phyloP scores from a whole-genome alignment of 2,888 invertebrate species.

The Drosophila helvetica region DNA sequence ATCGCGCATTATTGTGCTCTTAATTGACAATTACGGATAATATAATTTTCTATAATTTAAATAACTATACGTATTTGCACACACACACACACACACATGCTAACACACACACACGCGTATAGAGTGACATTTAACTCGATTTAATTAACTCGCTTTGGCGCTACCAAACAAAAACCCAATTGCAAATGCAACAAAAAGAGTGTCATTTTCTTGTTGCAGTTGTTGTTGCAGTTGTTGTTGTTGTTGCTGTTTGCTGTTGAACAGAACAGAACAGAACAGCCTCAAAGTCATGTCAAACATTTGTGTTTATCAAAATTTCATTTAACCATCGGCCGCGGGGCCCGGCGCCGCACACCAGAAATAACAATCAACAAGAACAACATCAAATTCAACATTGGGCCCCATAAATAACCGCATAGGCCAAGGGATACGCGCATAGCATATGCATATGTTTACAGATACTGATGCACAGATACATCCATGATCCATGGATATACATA shows the following conservation, averaged over 20 bases:
- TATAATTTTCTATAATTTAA: slow-evolving; percentile 51
- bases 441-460: slow-evolving; percentile 35
- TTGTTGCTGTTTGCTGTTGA: too few relatives aligned
- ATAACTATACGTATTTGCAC: slow-evolving; percentile 28
- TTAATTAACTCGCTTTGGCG: slow-evolving; percentile 39
- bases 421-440: slow-evolving; percentile 8
- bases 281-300: slow-evolving; percentile 56
- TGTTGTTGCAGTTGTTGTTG: not conserved
- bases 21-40: slow-evolving; percentile 43
- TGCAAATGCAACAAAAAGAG: not conserved
- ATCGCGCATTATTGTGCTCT: slow-evolving; percentile 8
- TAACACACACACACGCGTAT: too few relatives aligned
- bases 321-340: slow-evolving; percentile 66
- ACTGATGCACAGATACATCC: slow-evolving; percentile 6
- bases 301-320: slow-evolving; percentile 61
- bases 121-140: slow-evolving; percentile 21
- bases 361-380: slow-evolving; percentile 43
- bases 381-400: slow-evolving; percentile 25
- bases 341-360: slow-evolving; percentile 1
- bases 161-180: not conserved
- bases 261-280: slow-evolving; percentile 9
- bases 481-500: too few relatives aligned
- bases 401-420: slow-evolving; percentile 40
- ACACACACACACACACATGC: not conserved
- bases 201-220: slow-evolving; percentile 17